Base-by-base conservation (phyloP, 2,797 vertebrate species). In the Erethizon dorsatum region DNA sequence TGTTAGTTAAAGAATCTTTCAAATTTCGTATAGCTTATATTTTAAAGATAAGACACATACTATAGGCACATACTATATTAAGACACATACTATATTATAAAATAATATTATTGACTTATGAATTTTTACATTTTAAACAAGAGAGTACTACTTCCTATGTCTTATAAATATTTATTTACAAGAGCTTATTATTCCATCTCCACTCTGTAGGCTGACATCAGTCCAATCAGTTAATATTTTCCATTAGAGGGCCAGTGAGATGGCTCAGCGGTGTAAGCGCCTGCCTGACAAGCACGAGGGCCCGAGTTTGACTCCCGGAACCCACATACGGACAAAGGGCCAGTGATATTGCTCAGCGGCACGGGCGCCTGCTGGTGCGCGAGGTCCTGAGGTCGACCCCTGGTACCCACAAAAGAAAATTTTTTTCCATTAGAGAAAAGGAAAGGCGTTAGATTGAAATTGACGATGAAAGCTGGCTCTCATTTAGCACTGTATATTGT, bases 81-180 rank as follows among this genome's bases (percentile, higher is more conserved):
- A 41, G 2, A 85, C 1, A 11, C 5, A 37, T 33, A 33, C 3
- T n/a, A 84, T 84, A 93, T 67, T 52, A 85, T 91, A 69, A 93
- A 94, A 86, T 63, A 95, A 92, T 52, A 88, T 83, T 86, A 77
- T 22, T 61, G 86, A 92, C 47, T 85, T n/a, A 52, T 80, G 5
- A 86, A 93, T 50, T 7, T 95, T 83, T 65, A 28, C 56, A 84
- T 84, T 95, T 87, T 67, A 86, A 94, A 67, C 14, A 87, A 91
- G 20, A 79, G 73, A 94, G 24, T 13, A 88, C 31, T 84, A 89
- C 82, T 85, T 63, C 80, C 50, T 80, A 79, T 33, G 18, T 67
- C 54, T 96, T 85, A 69, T 24, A 96, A 75, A 31, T 93, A 86
- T 91, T 94, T 95, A 71, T 69, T 96, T 71, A 89, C 7, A 59